Conservation (phyloP, 2,113 vertebrate species). For the Phylloscopus trochilus region DNA sequence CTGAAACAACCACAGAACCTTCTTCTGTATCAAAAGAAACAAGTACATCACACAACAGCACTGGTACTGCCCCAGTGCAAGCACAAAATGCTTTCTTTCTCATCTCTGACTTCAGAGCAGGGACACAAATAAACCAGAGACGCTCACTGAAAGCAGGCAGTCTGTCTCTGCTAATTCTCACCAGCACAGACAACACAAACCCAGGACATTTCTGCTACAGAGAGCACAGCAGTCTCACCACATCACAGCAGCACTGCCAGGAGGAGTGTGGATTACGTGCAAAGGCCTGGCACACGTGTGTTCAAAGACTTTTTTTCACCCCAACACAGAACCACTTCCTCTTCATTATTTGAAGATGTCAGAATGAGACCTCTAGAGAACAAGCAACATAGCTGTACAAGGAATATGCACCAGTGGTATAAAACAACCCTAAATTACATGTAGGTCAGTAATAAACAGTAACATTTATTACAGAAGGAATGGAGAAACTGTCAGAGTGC, state of each 20-base stretch:
- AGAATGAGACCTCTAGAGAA: neutral
- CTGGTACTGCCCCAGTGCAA: neutral
- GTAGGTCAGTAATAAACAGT: neutral
- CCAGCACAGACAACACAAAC: neutral
- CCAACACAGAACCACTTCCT: neutral
- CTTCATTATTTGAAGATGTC: neutral
- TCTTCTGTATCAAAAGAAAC: neutral
- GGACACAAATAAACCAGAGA: neutral
- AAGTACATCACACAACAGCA: neutral
- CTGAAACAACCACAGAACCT: neutral
- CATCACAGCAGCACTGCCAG: neutral
- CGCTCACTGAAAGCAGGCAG: neutral
- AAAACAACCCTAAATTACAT: neutral
- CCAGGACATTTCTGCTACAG: neutral
- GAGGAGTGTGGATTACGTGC: neutral
- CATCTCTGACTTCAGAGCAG: neutral
- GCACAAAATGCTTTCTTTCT: neutral
- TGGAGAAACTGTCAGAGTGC: neutral
- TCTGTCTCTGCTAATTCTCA: neutral
- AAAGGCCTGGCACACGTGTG: accelerated
- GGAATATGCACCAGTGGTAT: neutral
- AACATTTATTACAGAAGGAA: neutral
- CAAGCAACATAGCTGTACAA: neutral
- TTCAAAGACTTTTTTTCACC: neutral
- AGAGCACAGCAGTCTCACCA: neutral